Conservation (phyloP, 35 echinoderm and acorn worm genomes). For the Patiria miniata region DNA sequence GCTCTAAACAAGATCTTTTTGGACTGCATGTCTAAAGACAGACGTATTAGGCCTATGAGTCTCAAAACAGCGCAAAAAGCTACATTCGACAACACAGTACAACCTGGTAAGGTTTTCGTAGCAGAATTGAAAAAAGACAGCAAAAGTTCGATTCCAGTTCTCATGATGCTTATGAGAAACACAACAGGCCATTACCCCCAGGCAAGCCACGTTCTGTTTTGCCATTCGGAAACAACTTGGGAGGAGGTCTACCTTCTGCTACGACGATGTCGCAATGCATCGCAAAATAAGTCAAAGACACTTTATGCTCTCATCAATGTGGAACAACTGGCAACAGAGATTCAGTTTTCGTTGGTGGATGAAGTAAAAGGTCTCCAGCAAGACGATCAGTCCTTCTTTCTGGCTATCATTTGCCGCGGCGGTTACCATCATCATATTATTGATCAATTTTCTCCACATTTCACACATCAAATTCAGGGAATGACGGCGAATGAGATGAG, state of each 20-base stretch:
- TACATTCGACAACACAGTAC: conserved; percentile 33
- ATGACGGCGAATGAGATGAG: conserved; percentile 38
- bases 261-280: conserved; percentile 15
- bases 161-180: conserved; percentile 2
- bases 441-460: conserved; percentile 51
- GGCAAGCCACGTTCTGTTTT: conserved; percentile 37
- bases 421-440: conserved; percentile 46
- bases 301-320: conserved; percentile 41
- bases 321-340: conserved; percentile 36
- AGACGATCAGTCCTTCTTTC: background rate
- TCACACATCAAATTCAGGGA: conserved; percentile 33
- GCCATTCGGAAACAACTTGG: conserved; percentile 34
- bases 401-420: conserved; percentile 46
- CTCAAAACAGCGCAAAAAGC: background rate
- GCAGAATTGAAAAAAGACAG: conserved; percentile 36
- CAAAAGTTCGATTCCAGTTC: conserved; percentile 36
- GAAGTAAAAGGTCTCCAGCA: conserved; percentile 36
- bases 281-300: background rate
- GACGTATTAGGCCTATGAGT: conserved; percentile 17
- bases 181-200: conserved; percentile 29
- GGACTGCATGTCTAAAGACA: background rate
- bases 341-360: conserved; percentile 36
- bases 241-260: conserved; percentile 34
- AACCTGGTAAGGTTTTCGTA: conserved; percentile 30
- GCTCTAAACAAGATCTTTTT: conserved; percentile 24